phyloP scores from a whole-genome alignment of 2,797 vertebrate species.

The Pantherophis vulpinus region DNA sequence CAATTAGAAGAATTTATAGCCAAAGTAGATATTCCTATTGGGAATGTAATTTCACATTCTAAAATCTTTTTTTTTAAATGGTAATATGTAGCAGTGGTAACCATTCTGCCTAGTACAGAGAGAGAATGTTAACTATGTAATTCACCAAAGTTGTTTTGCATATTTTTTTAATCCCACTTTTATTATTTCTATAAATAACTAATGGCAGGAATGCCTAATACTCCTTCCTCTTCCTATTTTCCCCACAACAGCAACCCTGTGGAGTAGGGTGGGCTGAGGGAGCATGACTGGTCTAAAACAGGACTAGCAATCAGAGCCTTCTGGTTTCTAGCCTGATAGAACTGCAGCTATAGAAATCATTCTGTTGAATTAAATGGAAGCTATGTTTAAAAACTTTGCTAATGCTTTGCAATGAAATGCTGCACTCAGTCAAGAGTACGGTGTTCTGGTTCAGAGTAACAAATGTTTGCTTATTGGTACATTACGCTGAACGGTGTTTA shows the following conservation, averaged over 20 bases:
- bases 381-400: not conserved
- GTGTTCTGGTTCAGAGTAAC: not conserved
- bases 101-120: not conserved
- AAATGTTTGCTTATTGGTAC: not conserved
- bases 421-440: not conserved
- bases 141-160: not conserved
- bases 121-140: not conserved
- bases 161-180: not conserved
- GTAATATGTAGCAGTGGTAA: not conserved
- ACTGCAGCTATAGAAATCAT: not conserved
- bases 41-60: not conserved
- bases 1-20: not conserved
- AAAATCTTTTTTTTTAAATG: not conserved
- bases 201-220: not conserved
- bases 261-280: not conserved
- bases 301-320: not conserved
- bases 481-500: not conserved
- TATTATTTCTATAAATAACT: not conserved
- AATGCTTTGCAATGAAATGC: not conserved
- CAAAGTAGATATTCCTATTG: not conserved
- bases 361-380: not conserved
- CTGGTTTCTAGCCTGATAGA: not conserved
- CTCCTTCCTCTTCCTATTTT: not conserved
- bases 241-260: not conserved
- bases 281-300: not conserved